Evolutionary conservation across 1,140 invertebrate genomes (phyloP).

Genomic region (Zophobas atratus): DNA sequence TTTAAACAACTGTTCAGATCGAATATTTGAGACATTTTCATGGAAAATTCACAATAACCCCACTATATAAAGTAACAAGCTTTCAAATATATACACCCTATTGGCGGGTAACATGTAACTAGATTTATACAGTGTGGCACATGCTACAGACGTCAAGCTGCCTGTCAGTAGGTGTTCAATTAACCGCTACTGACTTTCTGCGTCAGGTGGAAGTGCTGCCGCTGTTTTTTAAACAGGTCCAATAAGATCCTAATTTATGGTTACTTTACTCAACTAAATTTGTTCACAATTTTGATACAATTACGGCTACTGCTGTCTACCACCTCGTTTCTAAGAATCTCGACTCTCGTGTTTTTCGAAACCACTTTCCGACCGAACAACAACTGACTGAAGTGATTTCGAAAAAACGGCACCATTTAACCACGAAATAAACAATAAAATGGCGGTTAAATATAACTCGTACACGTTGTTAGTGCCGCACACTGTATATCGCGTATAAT

Average conservation of each 20-base stretch:
- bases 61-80: constrained; percentile 37
- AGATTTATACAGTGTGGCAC: constrained; percentile 37
- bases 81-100: constrained; percentile 24
- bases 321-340: constrained; percentile 14
- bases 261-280: constrained; percentile 29
- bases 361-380: not conserved
- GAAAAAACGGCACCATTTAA: constrained; percentile 19
- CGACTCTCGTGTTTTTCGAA: not conserved
- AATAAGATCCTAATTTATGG: constrained; percentile 5
- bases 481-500: constrained; percentile 30
- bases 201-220: not conserved
- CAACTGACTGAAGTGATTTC: constrained; percentile 37
- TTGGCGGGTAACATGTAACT: constrained; percentile 14
- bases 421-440: constrained; percentile 23
- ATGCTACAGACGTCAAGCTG: constrained; percentile 8
- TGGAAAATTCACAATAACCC: constrained; percentile 40
- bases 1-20: constrained; percentile 36
- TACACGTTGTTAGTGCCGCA: constrained; percentile 20
- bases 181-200: not conserved
- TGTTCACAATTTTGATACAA: constrained; percentile 51
- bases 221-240: not conserved
- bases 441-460: constrained; percentile 17
- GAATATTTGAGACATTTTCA: constrained; percentile 42
- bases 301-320: not conserved
- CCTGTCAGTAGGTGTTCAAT: not conserved